Evolutionary conservation across 2,888 invertebrate genomes (phyloP), one percentile per base, ranked within the genome.

Genomic region (Rhingia campestris): DNA sequence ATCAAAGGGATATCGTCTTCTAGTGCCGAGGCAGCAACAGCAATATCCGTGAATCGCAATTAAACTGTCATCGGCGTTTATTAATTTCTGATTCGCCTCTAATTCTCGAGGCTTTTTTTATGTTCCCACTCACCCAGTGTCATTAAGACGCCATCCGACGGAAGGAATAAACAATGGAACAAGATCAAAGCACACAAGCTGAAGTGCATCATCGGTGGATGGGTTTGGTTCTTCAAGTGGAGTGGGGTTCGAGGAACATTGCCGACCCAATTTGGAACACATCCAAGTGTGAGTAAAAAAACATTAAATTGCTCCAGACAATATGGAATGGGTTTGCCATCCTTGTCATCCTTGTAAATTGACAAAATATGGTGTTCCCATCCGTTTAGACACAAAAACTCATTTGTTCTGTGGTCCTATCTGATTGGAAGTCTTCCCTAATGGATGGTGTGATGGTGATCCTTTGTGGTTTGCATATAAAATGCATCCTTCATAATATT

Each of bases 31-130:
- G 32, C 63, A 14, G 53, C 49, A 56, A 61, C 63, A 22, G 53
- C 49, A 56, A 61, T 66, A 70, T 75, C 70, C 47, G 66, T 56
- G 59, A 76, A 61, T 67, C 4, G 76, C 66, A 76, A 81, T 81
- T 81, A 81, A 76, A 72, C 76, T 66, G 81, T 81, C 72, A 72
- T 61, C 66, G 59, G 64, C 72, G 66, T 67, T 76, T 81, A 81
- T 72, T 61, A 76, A 72, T 61, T 70, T 67, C 72, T 72, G 70
- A 81, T 81, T 76, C 54, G 47, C 64, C 41, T 70, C 54, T 64
- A 64, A 70, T 49, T 75, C 53, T 22, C 22, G n/a, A n/a, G 9
- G 45, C 37, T 45, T 6, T 22, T 58, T 72, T 37, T 51, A 14
- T 43, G 10, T 41, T 39, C 30, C 2, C 47, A n/a, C n/a, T 39